Conservation (phyloP, 2,797 vertebrate genomes). For the Lophius americanus region DNA sequence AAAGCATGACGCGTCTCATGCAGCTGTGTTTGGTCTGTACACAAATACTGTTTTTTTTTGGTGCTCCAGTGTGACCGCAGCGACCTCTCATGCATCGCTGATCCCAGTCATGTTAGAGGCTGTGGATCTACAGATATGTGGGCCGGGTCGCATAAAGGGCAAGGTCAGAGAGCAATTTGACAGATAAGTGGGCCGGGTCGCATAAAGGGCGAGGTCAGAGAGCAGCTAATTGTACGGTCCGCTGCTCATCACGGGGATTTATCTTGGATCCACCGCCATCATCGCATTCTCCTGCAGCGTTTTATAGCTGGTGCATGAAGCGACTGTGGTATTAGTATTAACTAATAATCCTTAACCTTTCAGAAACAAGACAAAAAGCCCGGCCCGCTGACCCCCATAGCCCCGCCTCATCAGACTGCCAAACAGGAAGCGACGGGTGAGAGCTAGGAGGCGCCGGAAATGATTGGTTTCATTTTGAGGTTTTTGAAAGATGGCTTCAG, state of each 20-base stretch:
- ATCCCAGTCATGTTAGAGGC: neutral
- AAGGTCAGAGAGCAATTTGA: slow-evolving; percentile 15
- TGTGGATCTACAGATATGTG: slow-evolving; percentile 15
- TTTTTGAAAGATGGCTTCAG: no score
- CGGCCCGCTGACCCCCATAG: slow-evolving; percentile 13
- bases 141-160: neutral
- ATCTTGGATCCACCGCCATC: neutral
- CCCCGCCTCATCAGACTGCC: slow-evolving; percentile 9
- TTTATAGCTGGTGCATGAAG: neutral
- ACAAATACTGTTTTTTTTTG: neutral
- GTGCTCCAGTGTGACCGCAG: neutral
- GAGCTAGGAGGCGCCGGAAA: neutral
- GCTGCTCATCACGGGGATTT: slow-evolving; percentile 15
- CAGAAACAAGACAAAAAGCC: slow-evolving; percentile 48
- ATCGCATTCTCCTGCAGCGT: neutral
- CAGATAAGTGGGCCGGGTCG: slow-evolving; percentile 4
- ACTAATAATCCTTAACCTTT: slow-evolving; percentile 24
- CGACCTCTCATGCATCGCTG: neutral
- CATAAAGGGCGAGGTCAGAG: neutral
- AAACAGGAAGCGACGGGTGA: slow-evolving; percentile 54
- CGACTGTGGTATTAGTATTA: neutral
- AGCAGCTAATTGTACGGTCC: no score
- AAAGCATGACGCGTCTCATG: no score
- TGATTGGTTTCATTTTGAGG: no score
- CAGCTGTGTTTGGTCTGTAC: slow-evolving; percentile 1